These are phyloP conservation scores for Xestobium rufovillosum DNA, from an alignment of 2,888 invertebrate species.

Conservation along the genomic window DNA sequence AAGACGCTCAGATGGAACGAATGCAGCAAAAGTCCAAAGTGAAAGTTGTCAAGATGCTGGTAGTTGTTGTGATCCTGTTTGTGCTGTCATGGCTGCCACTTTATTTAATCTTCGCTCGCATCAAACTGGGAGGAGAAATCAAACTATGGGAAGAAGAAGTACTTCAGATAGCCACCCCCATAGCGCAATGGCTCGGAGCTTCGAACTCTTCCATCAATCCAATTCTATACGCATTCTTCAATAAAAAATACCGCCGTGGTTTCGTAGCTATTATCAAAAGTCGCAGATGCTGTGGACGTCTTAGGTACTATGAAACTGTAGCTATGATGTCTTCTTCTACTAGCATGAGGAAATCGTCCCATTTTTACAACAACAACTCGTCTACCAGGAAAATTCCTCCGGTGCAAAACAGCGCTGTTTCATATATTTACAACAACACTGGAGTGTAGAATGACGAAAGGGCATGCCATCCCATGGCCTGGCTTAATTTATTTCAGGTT, in stretches of 20 bases:
- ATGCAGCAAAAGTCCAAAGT: slow-evolving; percentile 93
- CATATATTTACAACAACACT: slow-evolving; percentile 64
- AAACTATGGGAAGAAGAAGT: slow-evolving; percentile 73
- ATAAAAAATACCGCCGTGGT: slow-evolving; percentile 85
- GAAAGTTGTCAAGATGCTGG: slow-evolving; percentile 90
- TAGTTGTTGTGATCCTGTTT: slow-evolving; percentile 87
- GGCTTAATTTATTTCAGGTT: slow-evolving; percentile 7
- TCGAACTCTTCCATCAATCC: slow-evolving; percentile 96
- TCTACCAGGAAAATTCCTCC: slow-evolving; percentile 44
- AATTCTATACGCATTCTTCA: slow-evolving; percentile 89
- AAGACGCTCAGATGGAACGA: slow-evolving; percentile 83
- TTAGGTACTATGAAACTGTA: slow-evolving; percentile 81
- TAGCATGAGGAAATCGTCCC: slow-evolving; percentile 77
- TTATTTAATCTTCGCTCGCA: slow-evolving; percentile 80
- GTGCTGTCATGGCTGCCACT: slow-evolving; percentile 89
- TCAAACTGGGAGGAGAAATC: slow-evolving; percentile 72
- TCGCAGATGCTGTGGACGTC: slow-evolving; percentile 74
- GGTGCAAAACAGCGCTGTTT: slow-evolving; percentile 38
- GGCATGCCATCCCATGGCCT: slow-evolving; percentile 24
- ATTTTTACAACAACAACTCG: slow-evolving; percentile 64
- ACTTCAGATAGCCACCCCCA: slow-evolving; percentile 72
- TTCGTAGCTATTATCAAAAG: slow-evolving; percentile 84
- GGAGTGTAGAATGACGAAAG: slow-evolving; percentile 53
- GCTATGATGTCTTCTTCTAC: slow-evolving; percentile 80
- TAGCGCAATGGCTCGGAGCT: slow-evolving; percentile 88